phyloP scores from a whole-genome alignment of 2,797 vertebrate genomes.

The Cheirogaleus major region DNA sequence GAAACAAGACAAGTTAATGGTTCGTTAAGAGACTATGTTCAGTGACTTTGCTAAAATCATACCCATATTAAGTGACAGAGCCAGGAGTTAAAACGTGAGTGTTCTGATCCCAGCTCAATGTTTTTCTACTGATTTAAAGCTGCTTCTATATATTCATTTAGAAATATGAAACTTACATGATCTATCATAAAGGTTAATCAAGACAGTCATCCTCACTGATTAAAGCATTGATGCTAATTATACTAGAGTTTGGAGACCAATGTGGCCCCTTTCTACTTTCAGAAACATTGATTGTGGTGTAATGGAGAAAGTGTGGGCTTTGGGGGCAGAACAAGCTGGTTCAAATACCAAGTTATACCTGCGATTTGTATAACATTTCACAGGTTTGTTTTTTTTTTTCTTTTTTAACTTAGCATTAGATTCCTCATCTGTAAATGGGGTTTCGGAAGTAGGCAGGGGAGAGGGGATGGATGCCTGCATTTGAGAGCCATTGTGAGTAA shows the following conservation, averaged over 20 bases:
- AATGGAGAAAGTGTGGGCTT: conserved; percentile 71
- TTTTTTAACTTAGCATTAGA: background rate
- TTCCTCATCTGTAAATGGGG: background rate
- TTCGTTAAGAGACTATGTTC: background rate
- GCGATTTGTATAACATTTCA: conserved; percentile 32
- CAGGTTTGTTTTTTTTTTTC: background rate
- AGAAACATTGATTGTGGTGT: conserved; percentile 73
- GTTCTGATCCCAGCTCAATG: conserved; percentile 53
- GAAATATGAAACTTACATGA: conserved; percentile 79
- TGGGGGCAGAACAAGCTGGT: conserved; percentile 8
- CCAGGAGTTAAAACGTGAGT: background rate
- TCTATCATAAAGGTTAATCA: conserved; percentile 80
- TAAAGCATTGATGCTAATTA: conserved; percentile 78
- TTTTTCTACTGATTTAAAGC: conserved; percentile 75
- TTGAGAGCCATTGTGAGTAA: background rate
- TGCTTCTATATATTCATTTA: conserved; percentile 74
- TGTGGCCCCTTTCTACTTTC: conserved; percentile 71
- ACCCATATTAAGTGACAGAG: background rate
- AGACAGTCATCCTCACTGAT: conserved; percentile 78
- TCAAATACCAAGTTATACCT: background rate
- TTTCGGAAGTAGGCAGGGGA: background rate
- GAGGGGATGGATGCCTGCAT: background rate
- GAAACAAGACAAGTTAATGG: conserved; percentile 35
- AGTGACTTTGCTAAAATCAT: conserved; percentile 50
- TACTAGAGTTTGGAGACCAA: conserved; percentile 64